phyloP scores from a whole-genome alignment of 2,888 invertebrate species.

The Drosophila lacicola region DNA sequence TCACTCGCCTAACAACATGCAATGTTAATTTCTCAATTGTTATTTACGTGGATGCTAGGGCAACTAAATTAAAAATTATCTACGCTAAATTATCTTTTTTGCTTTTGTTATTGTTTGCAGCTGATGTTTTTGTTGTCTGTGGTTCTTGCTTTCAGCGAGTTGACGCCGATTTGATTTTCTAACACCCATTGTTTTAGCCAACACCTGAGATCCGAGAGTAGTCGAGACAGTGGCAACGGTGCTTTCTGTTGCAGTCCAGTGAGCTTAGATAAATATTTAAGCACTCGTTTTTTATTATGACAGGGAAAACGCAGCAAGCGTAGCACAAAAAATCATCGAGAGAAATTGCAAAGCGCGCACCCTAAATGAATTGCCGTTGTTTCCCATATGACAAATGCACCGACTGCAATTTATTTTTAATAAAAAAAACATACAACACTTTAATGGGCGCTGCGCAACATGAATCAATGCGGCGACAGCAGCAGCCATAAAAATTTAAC shows the following conservation, averaged over 20 bases:
- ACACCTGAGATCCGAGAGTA: slow-evolving; percentile 27
- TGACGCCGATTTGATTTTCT: slow-evolving; percentile 40
- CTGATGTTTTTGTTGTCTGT: slow-evolving; percentile 18
- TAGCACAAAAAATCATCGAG: slow-evolving; percentile 21
- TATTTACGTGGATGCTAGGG: slow-evolving; percentile 26
- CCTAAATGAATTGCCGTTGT: slow-evolving; percentile 40
- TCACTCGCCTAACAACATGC: slow-evolving; percentile 47
- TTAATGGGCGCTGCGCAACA: slow-evolving; percentile 34
- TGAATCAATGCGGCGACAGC: slow-evolving; percentile 39
- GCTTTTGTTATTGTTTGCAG: slow-evolving; percentile 13
- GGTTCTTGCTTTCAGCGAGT: slow-evolving; percentile 53
- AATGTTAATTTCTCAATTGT: slow-evolving; percentile 58
- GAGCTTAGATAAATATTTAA: slow-evolving; percentile 55
- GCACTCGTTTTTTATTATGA: slow-evolving; percentile 42
- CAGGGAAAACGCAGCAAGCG: slow-evolving; percentile 41
- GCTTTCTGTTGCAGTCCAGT: slow-evolving; percentile 65
- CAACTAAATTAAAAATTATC: slow-evolving; percentile 60
- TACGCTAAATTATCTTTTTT: slow-evolving; percentile 57
- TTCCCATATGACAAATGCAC: slow-evolving; percentile 37
- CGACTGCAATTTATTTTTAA: slow-evolving; percentile 33
- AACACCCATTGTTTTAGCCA: slow-evolving; percentile 55
- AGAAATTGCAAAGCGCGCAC: slow-evolving; percentile 30
- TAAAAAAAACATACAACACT: slow-evolving; percentile 35
- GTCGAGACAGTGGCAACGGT: slow-evolving; percentile 42
- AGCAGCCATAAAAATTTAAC: slow-evolving; percentile 32